phyloP scores from a whole-genome alignment of 2,797 vertebrate genomes.

The Coilia nasus region DNA sequence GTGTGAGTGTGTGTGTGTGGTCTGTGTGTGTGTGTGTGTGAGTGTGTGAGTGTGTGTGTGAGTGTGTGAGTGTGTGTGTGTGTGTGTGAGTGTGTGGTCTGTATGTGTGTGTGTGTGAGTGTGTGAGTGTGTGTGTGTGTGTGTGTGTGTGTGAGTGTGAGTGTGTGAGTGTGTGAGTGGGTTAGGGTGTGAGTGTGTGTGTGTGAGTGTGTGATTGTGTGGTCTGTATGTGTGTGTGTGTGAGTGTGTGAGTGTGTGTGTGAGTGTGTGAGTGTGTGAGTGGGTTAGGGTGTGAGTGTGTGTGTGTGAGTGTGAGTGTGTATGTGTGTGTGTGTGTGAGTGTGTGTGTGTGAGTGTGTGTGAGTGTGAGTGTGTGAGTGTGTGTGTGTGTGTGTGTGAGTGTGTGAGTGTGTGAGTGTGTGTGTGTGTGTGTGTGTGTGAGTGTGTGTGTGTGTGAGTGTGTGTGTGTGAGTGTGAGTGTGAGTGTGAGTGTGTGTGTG shows the following conservation, averaged over 20 bases:
- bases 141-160: too few relatives aligned
- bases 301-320: too few relatives aligned
- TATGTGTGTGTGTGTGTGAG: background rate
- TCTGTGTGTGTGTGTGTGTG: background rate
- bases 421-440: conserved; percentile 9
- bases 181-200: too few relatives aligned
- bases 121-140: too few relatives aligned
- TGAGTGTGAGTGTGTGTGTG: background rate
- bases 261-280: background rate
- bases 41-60: too few relatives aligned
- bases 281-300: too few relatives aligned
- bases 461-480: background rate
- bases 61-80: too few relatives aligned
- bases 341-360: background rate
- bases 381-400: background rate
- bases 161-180: too few relatives aligned
- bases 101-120: too few relatives aligned
- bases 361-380: background rate
- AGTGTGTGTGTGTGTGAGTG: background rate
- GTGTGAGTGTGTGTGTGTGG: too few relatives aligned
- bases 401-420: conserved; percentile 1
- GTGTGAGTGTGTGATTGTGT: too few relatives aligned
- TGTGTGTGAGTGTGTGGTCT: too few relatives aligned
- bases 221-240: conserved; percentile 2
- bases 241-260: background rate